Conservation (phyloP, 2,888 invertebrate genomes). For the Cheilosia vulpina region DNA sequence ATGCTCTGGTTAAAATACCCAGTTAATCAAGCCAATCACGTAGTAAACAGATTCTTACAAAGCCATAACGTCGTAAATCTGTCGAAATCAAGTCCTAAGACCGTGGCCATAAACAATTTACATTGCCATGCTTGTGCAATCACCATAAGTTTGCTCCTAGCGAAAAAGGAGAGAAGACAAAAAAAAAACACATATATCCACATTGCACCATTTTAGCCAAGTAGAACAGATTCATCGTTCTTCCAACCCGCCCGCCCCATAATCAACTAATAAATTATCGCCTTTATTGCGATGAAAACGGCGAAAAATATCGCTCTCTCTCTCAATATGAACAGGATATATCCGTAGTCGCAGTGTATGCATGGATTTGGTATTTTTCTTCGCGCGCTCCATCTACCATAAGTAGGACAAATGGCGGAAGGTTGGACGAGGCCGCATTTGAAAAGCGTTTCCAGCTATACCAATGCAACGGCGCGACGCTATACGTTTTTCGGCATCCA, state of each 20-base stretch:
- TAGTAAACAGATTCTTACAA: slow-evolving; percentile 63
- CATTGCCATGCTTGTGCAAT: slow-evolving; percentile 66
- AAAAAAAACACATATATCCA: not conserved
- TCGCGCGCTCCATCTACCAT: slow-evolving; percentile 22
- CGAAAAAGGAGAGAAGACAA: not conserved
- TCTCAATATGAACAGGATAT: slow-evolving; percentile 52
- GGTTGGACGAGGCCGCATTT: slow-evolving; percentile 20
- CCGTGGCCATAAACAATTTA: slow-evolving; percentile 65
- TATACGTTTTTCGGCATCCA: slow-evolving; percentile 65
- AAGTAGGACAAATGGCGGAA: slow-evolving; percentile 46
- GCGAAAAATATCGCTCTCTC: slow-evolving; percentile 65
- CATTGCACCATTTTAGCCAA: slow-evolving; percentile 51
- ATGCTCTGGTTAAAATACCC: slow-evolving; percentile 13
- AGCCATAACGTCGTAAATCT: slow-evolving; percentile 68
- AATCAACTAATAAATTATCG: slow-evolving; percentile 74
- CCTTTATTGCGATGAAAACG: slow-evolving; percentile 74
- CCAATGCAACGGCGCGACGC: slow-evolving; percentile 41
- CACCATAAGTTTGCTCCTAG: slow-evolving; percentile 57
- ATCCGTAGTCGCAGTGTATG: slow-evolving; percentile 5
- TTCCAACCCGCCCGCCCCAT: slow-evolving; percentile 39
- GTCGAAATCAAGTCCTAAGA: slow-evolving; percentile 69
- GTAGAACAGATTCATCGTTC: slow-evolving; percentile 39
- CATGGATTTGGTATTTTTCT: slow-evolving; percentile 44
- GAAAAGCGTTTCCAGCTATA: slow-evolving; percentile 38
- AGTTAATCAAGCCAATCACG: slow-evolving; percentile 70